Conservation (phyloP, 2,888 invertebrate species). For the Ceramica pisi region DNA sequence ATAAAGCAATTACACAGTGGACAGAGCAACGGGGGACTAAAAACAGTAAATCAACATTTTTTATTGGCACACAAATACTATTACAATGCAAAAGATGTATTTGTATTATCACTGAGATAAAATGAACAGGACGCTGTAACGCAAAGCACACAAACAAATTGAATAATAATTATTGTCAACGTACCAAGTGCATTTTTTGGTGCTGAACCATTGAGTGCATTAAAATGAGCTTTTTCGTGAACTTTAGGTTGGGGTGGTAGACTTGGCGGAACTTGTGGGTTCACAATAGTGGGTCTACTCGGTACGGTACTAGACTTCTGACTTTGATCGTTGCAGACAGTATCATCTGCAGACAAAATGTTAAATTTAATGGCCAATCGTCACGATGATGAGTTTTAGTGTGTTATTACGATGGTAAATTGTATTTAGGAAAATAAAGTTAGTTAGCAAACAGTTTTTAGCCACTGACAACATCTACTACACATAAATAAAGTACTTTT, state of each 20-base stretch:
- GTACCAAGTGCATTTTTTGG: slow-evolving; percentile 87
- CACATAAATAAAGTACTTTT: neutral
- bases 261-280: slow-evolving; percentile 69
- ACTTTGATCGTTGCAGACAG: slow-evolving; percentile 84
- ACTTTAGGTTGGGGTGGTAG: slow-evolving; percentile 78
- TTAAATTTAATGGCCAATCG: slow-evolving; percentile 67
- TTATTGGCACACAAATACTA: slow-evolving; percentile 7
- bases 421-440: slow-evolving; percentile 46
- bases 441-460: slow-evolving; percentile 28
- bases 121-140: slow-evolving; percentile 13
- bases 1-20: neutral
- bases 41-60: neutral
- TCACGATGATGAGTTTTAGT: slow-evolving; percentile 51
- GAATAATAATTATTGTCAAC: slow-evolving; percentile 71
- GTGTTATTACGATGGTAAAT: slow-evolving; percentile 64
- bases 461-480: slow-evolving; percentile 4
- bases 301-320: slow-evolving; percentile 82
- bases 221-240: slow-evolving; percentile 81
- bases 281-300: slow-evolving; percentile 80
- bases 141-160: slow-evolving; percentile 57
- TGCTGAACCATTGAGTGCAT: slow-evolving; percentile 85
- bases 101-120: neutral
- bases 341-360: slow-evolving; percentile 88
- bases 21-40: neutral
- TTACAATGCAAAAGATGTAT: slow-evolving; percentile 4